Evolutionary conservation across 2,113 vertebrate genomes (phyloP), one percentile per base, ranked within the genome.

Genomic region (Panthera leo): DNA sequence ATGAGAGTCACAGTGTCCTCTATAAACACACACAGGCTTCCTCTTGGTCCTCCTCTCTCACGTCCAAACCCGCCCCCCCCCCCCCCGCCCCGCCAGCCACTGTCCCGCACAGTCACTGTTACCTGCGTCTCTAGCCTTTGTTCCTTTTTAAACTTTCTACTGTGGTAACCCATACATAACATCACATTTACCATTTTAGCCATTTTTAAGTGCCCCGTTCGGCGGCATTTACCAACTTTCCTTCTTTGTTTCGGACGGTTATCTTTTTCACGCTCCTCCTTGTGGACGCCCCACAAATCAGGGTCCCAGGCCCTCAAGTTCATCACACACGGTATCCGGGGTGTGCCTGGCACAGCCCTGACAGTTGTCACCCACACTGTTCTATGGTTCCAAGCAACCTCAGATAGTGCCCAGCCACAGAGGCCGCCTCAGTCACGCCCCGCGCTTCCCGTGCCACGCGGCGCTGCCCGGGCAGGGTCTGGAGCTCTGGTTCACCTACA

Each of bases 391-490:
- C 78, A 23, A 51, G 67, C n/a, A 85, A 25, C 15, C 90, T 25
- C 87, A 80, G 85, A 71, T 4, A 45, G 87, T 83, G 97, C 84
- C 95, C 92, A 80, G 87, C 75, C 95, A 85, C 87, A 34, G 53
- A 29, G 55, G 16, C 48, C 8, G 65, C 29, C 53, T 48, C 61
- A 2, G 96, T 48, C 87, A 86, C 87, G 75, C 86, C 94, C 65
- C n/a, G 23, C 16, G 15, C 19, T 42, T 48, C 63, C 71, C 19
- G 71, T 79, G 51, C 5, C 70, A 7, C 3, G 3, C 12, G 5
- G 87, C 3, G 5, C 75, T 0, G 0, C 1, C 0, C 15, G 10
- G 4, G 11, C 11, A 0, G 83, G 58, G 73, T 19, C 55, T 29
- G 2, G 2, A 27, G 71, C 80, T 25, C 58, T 5, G 31, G 27